Base-by-base conservation (phyloP, 2,888 invertebrate species). In the Carpatolechia fugitivella region DNA sequence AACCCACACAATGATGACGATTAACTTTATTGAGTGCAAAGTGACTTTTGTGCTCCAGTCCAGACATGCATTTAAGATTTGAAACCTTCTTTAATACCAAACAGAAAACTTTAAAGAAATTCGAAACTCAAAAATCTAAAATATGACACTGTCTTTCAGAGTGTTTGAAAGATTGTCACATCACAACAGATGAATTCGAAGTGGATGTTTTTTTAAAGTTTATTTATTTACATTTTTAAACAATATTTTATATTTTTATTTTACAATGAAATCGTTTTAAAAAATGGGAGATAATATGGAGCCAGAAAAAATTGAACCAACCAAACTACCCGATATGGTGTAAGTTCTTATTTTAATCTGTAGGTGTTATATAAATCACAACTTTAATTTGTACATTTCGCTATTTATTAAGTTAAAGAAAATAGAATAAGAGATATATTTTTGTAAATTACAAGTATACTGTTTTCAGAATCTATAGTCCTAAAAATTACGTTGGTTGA, bases 321-420 rank as follows among this genome's bases (percentile, higher is more conserved):
- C 74, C 6, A 85, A 83, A 60, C 56, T 83, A 18, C 68, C 86
- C 35, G 78, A 82, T 51, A 87, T 86, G 87, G 75, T 88, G 87
- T 88, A 76, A 82, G 87, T 82, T 13, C 14, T 16, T 18, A 7
- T 24, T 24, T 24, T 24, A 4, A 4, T 24, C 6, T 4, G 24
- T 24, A 24, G 24, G 24, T 24, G 24, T 3, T 4, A 4, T 6
- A 24, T 24, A 4, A 24, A 6, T 24, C 6, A 24, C 24, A 4
- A 6, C 3, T 24, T 24, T 24, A 24, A 24, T 3, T 24, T 24
- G 24, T 24, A 24, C 3, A 4, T 24, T 24, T 3, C 3, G 24
- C 6, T 3, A 24, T 3, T 4, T 24, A 24, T 24, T 4, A 24
- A 6, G 33, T 33, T 10, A 11, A 33, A 6, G 10, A 33, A 11